Evolutionary conservation across 2,888 invertebrate species (phyloP).

Genomic region (Choreutis nemorana): DNA sequence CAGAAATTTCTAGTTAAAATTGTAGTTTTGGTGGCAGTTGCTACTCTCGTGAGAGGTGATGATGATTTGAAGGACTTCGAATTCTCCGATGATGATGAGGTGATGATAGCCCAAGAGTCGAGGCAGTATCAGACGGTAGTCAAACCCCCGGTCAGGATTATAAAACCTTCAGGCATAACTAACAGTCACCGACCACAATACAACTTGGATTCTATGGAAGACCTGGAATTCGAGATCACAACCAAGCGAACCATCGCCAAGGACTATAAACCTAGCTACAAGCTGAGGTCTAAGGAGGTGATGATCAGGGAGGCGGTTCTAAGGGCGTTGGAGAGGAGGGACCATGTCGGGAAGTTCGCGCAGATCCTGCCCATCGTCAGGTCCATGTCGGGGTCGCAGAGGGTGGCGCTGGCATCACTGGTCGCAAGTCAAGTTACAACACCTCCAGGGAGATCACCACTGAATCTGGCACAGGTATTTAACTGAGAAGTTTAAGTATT

Average conservation of each 20-base stretch:
- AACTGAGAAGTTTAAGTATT: background rate
- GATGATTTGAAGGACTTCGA: slow-evolving; percentile 42
- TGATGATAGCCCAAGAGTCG: slow-evolving; percentile 57
- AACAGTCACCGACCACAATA: slow-evolving; percentile 58
- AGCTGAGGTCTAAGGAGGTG: slow-evolving; percentile 43
- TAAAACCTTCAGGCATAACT: slow-evolving; percentile 33
- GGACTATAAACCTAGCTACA: slow-evolving; percentile 33
- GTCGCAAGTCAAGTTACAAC: slow-evolving; percentile 70
- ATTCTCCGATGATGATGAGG: slow-evolving; percentile 38
- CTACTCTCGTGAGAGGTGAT: slow-evolving; percentile 21
- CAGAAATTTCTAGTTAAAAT: no score
- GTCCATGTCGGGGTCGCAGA: slow-evolving; percentile 69
- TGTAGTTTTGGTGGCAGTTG: no score
- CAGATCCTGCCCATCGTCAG: slow-evolving; percentile 72
- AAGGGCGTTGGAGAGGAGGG: slow-evolving; percentile 65
- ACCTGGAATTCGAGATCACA: slow-evolving; percentile 26
- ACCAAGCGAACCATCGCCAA: slow-evolving; percentile 27
- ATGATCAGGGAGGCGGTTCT: slow-evolving; percentile 61
- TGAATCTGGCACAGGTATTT: slow-evolving; percentile 67
- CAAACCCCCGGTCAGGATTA: slow-evolving; percentile 36
- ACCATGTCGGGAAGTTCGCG: slow-evolving; percentile 67
- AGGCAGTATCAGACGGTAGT: slow-evolving; percentile 43
- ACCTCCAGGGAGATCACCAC: slow-evolving; percentile 53
- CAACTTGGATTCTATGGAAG: slow-evolving; percentile 47
- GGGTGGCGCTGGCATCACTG: slow-evolving; percentile 68